These are phyloP conservation scores for Zenarchopterus dispar DNA, from an alignment of 2,797 vertebrate genomes.

Conservation along the genomic window DNA sequence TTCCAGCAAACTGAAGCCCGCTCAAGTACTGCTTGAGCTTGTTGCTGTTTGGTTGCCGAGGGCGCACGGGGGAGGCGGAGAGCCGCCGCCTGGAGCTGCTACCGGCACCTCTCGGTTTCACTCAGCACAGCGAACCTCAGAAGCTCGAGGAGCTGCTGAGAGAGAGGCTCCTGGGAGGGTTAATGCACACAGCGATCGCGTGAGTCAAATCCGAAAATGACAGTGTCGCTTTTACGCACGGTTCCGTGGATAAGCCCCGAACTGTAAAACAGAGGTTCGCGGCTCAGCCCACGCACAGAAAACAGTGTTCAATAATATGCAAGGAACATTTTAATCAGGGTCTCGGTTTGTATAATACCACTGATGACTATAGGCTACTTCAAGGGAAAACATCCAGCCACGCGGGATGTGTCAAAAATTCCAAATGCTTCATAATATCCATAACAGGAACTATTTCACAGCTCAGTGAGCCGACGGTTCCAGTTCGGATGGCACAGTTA, in stretches of 20 bases:
- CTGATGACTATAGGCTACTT: slow-evolving; percentile 36
- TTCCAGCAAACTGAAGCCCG: too few species aligned
- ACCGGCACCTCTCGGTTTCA: background rate
- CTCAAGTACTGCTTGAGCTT: too few species aligned
- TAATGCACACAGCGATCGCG: slow-evolving; percentile 23
- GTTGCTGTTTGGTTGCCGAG: slow-evolving; percentile 21
- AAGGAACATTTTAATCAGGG: slow-evolving; percentile 19
- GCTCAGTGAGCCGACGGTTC: slow-evolving; percentile 4
- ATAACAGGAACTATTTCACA: slow-evolving; percentile 27
- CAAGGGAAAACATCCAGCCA: slow-evolving; percentile 23
- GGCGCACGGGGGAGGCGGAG: slow-evolving; percentile 37
- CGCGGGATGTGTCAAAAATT: slow-evolving; percentile 27
- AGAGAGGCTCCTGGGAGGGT: slow-evolving; percentile 10
- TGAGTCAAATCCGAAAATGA: slow-evolving; percentile 5
- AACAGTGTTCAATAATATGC: background rate
- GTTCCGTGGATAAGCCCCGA: slow-evolving; percentile 5
- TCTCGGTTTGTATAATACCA: slow-evolving; percentile 24
- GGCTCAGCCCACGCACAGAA: background rate
- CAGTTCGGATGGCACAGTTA: slow-evolving; percentile 21
- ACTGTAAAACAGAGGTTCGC: slow-evolving; percentile 4
- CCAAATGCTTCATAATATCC: slow-evolving; percentile 25
- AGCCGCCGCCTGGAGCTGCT: slow-evolving; percentile 48
- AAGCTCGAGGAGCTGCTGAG: slow-evolving; percentile 11
- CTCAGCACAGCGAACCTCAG: background rate
- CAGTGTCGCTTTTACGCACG: slow-evolving; percentile 61